Evolutionary conservation across 2,797 vertebrate genomes (phyloP).

Genomic region (Hippocampus kuda): DNA sequence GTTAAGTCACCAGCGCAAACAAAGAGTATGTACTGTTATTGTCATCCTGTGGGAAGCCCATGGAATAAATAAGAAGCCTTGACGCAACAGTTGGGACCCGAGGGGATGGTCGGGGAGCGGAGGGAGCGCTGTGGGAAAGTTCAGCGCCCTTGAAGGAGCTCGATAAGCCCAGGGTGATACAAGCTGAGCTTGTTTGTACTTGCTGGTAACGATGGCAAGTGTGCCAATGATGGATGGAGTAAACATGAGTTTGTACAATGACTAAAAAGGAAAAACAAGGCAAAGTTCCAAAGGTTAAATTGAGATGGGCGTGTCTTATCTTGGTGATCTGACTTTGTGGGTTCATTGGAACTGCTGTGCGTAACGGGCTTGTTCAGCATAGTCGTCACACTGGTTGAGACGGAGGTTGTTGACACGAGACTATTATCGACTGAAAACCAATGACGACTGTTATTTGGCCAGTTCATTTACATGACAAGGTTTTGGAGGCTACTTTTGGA

Average conservation of each 20-base stretch:
- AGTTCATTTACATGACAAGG: background rate
- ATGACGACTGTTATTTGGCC: background rate
- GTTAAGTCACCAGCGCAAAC: conserved; percentile 31
- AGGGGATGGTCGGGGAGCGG: conserved; percentile 19
- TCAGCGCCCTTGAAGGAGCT: conserved; percentile 55
- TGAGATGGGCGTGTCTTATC: conserved; percentile 40
- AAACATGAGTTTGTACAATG: conserved; percentile 31
- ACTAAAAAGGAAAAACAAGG: conserved; percentile 24
- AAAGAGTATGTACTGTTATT: conserved; percentile 11
- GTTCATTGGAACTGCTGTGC: conserved; percentile 18
- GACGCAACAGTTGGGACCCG: conserved; percentile 42
- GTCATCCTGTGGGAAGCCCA: conserved; percentile 47
- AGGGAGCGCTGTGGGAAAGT: conserved; percentile 55
- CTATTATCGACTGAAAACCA: background rate
- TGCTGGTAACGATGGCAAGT: conserved; percentile 48
- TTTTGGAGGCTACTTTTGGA: background rate
- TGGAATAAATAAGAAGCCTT: conserved; percentile 29
- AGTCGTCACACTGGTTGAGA: conserved; percentile 38
- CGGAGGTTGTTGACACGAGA: conserved; percentile 20
- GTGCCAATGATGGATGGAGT: conserved; percentile 28
- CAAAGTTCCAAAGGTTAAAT: conserved; percentile 42
- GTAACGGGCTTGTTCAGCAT: conserved; percentile 10
- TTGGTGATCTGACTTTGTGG: conserved; percentile 29
- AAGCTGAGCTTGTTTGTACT: conserved; percentile 43
- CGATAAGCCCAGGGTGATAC: conserved; percentile 55